A percentile compares a stretch with the other conserved stretches of the same genome.
Conservation (phyloP, 2,888 invertebrate genomes). For the Philopedon plagiatum region DNA sequence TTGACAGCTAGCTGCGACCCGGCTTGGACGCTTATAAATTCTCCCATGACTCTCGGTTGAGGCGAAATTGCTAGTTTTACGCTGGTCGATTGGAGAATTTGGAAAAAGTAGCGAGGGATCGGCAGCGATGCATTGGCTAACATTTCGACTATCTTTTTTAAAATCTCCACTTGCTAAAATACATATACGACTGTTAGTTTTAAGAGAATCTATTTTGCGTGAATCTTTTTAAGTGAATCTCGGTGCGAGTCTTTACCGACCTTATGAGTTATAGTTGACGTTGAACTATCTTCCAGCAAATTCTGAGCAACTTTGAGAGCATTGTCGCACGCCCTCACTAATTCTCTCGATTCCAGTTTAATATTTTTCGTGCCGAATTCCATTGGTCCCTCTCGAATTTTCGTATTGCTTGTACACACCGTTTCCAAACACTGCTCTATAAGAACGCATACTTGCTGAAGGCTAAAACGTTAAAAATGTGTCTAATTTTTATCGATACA, state of each 20-base stretch:
- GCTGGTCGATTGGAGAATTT: conserved; percentile 86
- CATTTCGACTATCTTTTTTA: conserved; percentile 75
- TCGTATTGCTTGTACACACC: conserved; percentile 72
- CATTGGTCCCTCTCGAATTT: conserved; percentile 62
- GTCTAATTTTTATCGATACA: no score
- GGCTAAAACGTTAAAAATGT: conserved; percentile 70
- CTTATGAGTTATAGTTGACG: conserved; percentile 69
- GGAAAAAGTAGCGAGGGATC: conserved; percentile 86
- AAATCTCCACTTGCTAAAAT: conserved; percentile 71
- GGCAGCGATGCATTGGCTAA: conserved; percentile 77
- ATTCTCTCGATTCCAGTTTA: conserved; percentile 68
- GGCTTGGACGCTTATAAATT: conserved; percentile 86
- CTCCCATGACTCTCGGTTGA: conserved; percentile 83
- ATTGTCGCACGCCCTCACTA: conserved; percentile 68
- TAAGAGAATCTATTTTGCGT: no score
- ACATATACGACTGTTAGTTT: no score
- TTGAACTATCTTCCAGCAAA: conserved; percentile 62
- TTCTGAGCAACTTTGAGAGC: conserved; percentile 65
- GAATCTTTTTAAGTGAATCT: no score
- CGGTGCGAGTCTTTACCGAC: conserved; percentile 58
- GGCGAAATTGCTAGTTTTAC: conserved; percentile 87
- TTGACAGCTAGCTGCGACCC: conserved; percentile 91
- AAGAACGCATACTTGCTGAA: conserved; percentile 85
- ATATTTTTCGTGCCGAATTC: conserved; percentile 66
- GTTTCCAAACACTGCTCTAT: conserved; percentile 83